phyloP scores from a whole-genome alignment of 2,888 invertebrate genomes.

The Ceraclea dissimilis region DNA sequence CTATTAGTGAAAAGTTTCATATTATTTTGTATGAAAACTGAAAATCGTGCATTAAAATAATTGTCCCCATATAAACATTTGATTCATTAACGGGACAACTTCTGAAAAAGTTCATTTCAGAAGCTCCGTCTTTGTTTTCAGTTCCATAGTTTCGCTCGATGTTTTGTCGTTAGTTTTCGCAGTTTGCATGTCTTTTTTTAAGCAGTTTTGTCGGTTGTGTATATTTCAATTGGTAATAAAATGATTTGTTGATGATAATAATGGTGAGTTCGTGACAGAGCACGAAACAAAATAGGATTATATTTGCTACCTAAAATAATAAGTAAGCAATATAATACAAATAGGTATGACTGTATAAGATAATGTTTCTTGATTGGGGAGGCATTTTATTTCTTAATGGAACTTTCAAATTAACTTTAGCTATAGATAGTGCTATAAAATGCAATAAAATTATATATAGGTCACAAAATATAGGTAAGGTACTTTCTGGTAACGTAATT shows the following conservation, averaged over 20 bases:
- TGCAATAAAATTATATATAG: no score
- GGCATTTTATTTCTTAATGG: not conserved
- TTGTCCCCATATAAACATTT: not conserved
- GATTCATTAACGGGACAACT: not conserved
- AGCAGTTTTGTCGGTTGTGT: not conserved
- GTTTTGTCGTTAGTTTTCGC: not conserved
- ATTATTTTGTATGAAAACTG: not conserved
- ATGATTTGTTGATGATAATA: not conserved
- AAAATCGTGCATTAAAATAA: not conserved
- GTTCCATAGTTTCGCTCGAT: not conserved
- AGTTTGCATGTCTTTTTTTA: not conserved
- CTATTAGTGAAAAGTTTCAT: not conserved
- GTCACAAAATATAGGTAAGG: no score
- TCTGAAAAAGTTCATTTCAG: not conserved
- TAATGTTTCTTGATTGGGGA: not conserved
- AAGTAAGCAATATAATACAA: no score
- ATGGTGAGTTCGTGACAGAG: not conserved
- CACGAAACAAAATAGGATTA: not conserved
- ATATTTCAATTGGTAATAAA: constrained; percentile 2
- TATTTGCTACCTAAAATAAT: no score
- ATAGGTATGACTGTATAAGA: no score
- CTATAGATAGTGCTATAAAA: not conserved
- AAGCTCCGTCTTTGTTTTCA: not conserved
- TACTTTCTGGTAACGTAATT: no score
- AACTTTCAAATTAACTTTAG: not conserved